Evolutionary conservation across 1,140 invertebrate genomes (phyloP), one percentile per base, ranked within the genome.

Genomic region (Homalodisca vitripennis): DNA sequence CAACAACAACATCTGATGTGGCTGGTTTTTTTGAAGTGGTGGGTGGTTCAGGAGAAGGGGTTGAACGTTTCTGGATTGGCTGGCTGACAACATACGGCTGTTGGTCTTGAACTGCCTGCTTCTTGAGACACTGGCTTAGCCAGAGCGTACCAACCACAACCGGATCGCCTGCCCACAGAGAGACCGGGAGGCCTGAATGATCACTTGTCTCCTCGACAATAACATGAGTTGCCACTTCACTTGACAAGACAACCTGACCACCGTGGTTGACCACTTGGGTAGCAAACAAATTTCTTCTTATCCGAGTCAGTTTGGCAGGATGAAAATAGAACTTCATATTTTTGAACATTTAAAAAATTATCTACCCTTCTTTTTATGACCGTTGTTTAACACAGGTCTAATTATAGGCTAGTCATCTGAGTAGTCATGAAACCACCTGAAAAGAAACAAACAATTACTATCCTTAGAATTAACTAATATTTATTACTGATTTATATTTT

Each of bases 41-140:
- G 22, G 6, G 14, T 12, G 48, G 24, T 27, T 60, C 55, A 2
- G 55, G 26, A 27, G 26, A 60, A n/a, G 12, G 26, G 26, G 55
- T 6, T 26, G 14, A 27, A 13, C 55, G 6, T 24, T 60, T 60
- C 29, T 27, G n/a, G 29, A 6, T 26, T 3, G 55, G 55, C 27
- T 60, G 26, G 55, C 10, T 27, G 12, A 60, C n/a, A 27, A 3
- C 3, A 27, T 55, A 68, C 1, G 2, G 14, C 24, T 34, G 12
- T 24, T 14, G 24, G n/a, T 68, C 67, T 13, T 60, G 31, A 6
- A 68, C n/a, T 2, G 14, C 17, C 22, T 68, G 57, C 14, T 68
- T 53, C 34, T 68, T 60, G n/a, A 68, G 14, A 68, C 67, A 68
- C 20, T 68, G 30, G 22, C 51, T 68, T 22, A 68, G 48, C 67